Evolutionary conservation across 92 coral and sea anemone species (phyloP), one percentile per base, ranked within the genome.

Genomic region (Actinernus sp.): DNA sequence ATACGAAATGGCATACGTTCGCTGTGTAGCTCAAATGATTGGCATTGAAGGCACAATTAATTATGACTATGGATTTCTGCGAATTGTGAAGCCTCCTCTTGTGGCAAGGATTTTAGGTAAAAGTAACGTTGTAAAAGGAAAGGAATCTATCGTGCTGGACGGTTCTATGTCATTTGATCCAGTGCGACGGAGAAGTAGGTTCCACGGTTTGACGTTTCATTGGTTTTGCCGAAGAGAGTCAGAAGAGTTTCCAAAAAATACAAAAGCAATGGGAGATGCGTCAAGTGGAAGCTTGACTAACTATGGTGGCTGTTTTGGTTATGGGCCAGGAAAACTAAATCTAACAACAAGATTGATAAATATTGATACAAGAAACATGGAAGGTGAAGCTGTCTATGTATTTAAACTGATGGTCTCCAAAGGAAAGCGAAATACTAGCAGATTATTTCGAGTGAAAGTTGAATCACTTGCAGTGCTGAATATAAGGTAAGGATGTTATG

Each of bases 101-200:
- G 66, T 63, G 7, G 64, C 84, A 32, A 74, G 46, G 12, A 31
- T 89, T 16, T 31, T 19, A 1, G 96, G 91, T 14, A 78, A 82
- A 13, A 24, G 8, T 4, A 25, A 26, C 6, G 68, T 65, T 7
- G 51, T 65, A 8, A 74, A 55, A 17, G 86, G 83, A 19, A 86
- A 67, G 17, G 91, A 82, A 2, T 24, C 31, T 9, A 39, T 89
- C 32, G 3, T 63, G 49, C 64, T 89, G 14, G 80, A 89, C 40
- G 92, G 73, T 12, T 76, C 75, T 6, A 38, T 44, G 23, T 89
- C 91, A 6, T 61, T 63, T 36, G 96, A 89, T 64, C 96, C 96
- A 9, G 49, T 68, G 17, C 51, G 53, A 31, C 38, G 39, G 16
- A 21, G 60, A 2, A 14, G 29, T 7, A 46, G 47, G 47, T 49